phyloP scores from a whole-genome alignment of 2,113 vertebrate genomes.

The Podilymbus podiceps region DNA sequence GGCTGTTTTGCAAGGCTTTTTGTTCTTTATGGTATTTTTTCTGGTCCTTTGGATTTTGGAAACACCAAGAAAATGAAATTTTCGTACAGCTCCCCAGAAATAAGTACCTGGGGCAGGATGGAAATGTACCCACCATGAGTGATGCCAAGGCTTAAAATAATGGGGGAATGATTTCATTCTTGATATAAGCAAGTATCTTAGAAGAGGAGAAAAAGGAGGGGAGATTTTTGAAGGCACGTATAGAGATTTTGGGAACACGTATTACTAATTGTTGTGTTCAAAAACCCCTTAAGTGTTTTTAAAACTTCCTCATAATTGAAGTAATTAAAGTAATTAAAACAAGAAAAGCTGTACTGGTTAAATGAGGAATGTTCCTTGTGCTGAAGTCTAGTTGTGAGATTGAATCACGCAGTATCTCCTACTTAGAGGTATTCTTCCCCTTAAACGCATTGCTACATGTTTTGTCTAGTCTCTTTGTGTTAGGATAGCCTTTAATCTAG shows the following conservation, averaged over 20 bases:
- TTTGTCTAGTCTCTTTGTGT: conserved; percentile 18
- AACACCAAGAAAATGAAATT: background rate
- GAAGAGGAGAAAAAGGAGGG: background rate
- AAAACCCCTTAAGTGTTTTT: conserved; percentile 19
- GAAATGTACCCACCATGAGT: background rate
- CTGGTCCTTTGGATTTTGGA: background rate
- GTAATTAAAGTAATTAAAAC: conserved; percentile 45
- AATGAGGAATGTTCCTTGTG: background rate
- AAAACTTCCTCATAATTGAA: background rate
- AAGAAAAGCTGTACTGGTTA: background rate
- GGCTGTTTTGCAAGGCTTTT: background rate
- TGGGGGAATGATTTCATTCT: background rate
- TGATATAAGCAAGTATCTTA: background rate
- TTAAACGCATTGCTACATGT: background rate
- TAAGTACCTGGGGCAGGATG: background rate
- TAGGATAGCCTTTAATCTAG: background rate
- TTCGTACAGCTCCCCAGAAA: background rate
- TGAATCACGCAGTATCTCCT: background rate
- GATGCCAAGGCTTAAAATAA: background rate
- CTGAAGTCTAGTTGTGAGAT: background rate
- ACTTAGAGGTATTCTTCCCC: background rate
- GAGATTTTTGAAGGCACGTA: background rate
- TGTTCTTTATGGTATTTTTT: background rate
- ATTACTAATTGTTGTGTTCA: background rate
- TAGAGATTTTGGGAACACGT: background rate